Percentiles rank a stretch among this genome's conserved stretches.
Conservation (phyloP, 2,113 vertebrate genomes). For the Ceratotherium simum region DNA sequence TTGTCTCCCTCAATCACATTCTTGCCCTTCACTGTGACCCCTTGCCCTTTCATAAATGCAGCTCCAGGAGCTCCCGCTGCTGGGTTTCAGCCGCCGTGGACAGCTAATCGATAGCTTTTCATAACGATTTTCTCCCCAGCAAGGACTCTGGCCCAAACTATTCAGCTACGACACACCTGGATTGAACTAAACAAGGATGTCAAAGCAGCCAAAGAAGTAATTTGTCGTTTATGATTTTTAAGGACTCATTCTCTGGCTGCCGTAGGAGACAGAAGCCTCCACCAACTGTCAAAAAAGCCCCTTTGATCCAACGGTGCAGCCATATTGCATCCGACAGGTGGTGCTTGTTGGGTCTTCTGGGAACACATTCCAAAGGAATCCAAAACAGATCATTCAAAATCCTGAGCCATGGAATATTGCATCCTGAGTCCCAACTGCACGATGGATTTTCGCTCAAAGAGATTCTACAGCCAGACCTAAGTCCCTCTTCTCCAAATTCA, state of each 20-base stretch:
- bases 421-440: neutral
- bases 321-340: neutral
- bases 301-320: neutral
- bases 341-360: neutral
- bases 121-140: slow-evolving; percentile 43
- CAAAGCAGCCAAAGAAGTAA: neutral
- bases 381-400: neutral
- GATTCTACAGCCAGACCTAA: neutral
- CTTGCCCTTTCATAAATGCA: slow-evolving; percentile 65
- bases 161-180: slow-evolving; percentile 3
- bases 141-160: neutral
- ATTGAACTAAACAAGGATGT: neutral
- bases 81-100: slow-evolving; percentile 18
- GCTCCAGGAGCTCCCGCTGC: neutral
- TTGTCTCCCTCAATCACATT: neutral
- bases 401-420: fast-evolving
- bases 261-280: neutral
- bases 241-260: neutral
- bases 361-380: neutral
- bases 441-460: neutral
- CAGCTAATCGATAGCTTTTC: slow-evolving; percentile 72
- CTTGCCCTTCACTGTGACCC: slow-evolving; percentile 44
- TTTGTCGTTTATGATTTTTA: neutral
- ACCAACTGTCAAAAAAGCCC: neutral
- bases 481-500: neutral